Conservation (phyloP, 2,113 vertebrate genomes). For the Oostethus manadensis region DNA sequence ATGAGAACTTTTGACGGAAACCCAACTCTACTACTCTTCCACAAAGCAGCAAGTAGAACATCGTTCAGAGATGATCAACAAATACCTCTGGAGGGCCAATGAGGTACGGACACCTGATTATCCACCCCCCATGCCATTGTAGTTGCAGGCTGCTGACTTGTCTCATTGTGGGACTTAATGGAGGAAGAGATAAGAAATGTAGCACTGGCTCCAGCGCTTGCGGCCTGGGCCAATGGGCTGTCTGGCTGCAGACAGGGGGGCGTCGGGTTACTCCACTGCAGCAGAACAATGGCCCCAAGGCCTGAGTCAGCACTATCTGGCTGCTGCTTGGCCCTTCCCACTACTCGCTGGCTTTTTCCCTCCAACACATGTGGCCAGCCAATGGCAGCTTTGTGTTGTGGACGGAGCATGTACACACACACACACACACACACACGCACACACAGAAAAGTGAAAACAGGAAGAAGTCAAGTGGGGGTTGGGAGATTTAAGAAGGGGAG, state of each 20-base stretch:
- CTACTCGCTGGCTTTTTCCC: constrained; percentile 50
- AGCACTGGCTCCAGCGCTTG: constrained; percentile 60
- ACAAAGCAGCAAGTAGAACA: constrained; percentile 16
- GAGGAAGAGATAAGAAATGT: constrained; percentile 62
- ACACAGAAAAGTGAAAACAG: constrained; percentile 17
- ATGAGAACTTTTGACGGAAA: background rate
- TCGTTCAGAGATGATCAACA: constrained; percentile 12
- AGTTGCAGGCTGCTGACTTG: constrained; percentile 47
- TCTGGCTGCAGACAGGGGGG: constrained; percentile 51
- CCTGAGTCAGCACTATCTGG: constrained; percentile 68
- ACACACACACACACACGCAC: constrained; percentile 11
- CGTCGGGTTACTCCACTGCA: constrained; percentile 53
- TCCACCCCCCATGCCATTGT: constrained; percentile 44
- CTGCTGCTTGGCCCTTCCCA: constrained; percentile 30
- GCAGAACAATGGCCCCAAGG: constrained; percentile 61
- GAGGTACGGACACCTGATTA: constrained; percentile 36
- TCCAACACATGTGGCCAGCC: constrained; percentile 52
- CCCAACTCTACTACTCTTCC: background rate
- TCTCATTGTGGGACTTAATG: constrained; percentile 61
- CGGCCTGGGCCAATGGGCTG: constrained; percentile 47
- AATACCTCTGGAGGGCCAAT: constrained; percentile 24
- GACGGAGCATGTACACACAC: constrained; percentile 43
- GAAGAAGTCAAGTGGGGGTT: constrained; percentile 58
- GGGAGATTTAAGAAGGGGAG: constrained; percentile 27
- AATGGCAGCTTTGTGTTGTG: constrained; percentile 47